Evolutionary conservation across 1,140 invertebrate genomes (phyloP).

Genomic region (Octopus bimaculoides): DNA sequence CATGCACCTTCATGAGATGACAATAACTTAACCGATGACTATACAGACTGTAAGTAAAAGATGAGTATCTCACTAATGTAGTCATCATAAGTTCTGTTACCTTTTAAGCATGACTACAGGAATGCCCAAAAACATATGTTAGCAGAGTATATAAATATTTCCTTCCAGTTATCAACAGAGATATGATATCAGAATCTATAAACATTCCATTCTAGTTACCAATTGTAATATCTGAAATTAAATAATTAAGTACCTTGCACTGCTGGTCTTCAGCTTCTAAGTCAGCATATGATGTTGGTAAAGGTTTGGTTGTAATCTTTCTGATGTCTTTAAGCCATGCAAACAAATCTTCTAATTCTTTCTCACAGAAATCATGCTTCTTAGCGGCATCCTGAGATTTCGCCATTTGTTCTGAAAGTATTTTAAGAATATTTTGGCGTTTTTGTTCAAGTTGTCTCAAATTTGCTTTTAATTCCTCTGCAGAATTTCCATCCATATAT

Average conservation of each 20-base stretch:
- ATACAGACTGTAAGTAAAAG: too few species aligned
- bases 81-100: too few species aligned
- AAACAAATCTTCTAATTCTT: conserved; percentile 48
- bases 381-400: conserved; percentile 51
- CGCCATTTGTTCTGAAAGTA: conserved; percentile 72
- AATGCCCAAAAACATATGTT: too few species aligned
- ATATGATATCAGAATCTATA: too few species aligned
- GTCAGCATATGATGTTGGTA: conserved; percentile 49
- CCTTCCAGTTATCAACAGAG: too few species aligned
- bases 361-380: conserved; percentile 57
- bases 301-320: conserved; percentile 27
- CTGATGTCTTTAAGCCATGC: conserved; percentile 49
- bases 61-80: too few species aligned
- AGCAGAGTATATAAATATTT: too few species aligned
- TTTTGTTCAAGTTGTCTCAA: conserved; percentile 36
- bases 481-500: conserved; percentile 60
- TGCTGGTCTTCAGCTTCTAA: conserved; percentile 47
- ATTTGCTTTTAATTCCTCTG: conserved; percentile 35
- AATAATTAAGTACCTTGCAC: conserved; percentile 41
- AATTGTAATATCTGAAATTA: too few species aligned
- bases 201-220: too few species aligned
- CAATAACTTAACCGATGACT: too few species aligned
- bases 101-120: too few species aligned
- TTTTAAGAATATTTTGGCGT: conserved; percentile 57
- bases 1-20: too few species aligned